Percentiles rank a stretch among this genome's conserved stretches.
These are phyloP conservation scores for Amazonetta brasiliensis DNA, from an alignment of 2,797 vertebrate species.

Conservation along the genomic window DNA sequence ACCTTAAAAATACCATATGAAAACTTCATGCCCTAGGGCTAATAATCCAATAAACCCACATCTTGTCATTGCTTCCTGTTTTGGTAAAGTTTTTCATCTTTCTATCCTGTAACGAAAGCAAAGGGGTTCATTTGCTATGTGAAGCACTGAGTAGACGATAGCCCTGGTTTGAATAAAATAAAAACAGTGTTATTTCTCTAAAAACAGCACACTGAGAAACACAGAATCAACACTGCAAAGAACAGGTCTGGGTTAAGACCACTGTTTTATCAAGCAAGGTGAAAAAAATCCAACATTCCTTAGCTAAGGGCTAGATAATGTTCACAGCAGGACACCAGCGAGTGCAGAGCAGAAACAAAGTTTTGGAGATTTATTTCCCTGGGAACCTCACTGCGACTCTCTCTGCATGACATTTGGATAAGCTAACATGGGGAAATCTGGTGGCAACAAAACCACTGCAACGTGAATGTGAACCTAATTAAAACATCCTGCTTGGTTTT, in stretches of 20 bases:
- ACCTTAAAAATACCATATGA: background rate
- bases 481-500: background rate
- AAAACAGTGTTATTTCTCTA: background rate
- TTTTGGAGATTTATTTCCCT: background rate
- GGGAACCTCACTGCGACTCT: background rate
- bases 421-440: background rate
- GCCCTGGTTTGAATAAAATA: background rate
- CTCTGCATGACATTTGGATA: background rate
- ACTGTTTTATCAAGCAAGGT: background rate
- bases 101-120: background rate
- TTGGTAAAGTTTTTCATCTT: background rate
- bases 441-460: background rate
- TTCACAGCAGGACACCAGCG: background rate
- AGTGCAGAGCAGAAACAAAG: background rate
- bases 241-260: background rate
- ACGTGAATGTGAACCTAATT: background rate
- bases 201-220: background rate
- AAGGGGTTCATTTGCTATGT: background rate
- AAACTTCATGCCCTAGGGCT: background rate
- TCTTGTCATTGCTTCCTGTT: slow-evolving; percentile 26
- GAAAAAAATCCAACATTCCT: background rate
- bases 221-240: rapidly evolving
- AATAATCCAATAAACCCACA: background rate
- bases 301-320: background rate
- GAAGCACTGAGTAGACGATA: rapidly evolving